phyloP scores from a whole-genome alignment of 1,140 invertebrate species.

The Micrasema longulum region DNA sequence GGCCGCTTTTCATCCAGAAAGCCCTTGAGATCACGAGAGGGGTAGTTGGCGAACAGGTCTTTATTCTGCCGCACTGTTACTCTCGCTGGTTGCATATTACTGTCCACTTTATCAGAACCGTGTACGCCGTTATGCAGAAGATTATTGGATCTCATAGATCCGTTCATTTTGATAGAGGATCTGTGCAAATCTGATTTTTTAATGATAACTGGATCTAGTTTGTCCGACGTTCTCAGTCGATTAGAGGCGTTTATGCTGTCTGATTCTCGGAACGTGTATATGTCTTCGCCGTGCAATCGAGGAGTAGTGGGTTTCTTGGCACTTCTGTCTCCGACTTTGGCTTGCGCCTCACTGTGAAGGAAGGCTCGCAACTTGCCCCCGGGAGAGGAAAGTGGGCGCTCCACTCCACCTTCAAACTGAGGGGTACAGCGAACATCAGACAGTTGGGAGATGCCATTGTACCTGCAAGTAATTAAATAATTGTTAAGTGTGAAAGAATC shows the following conservation, averaged over 20 bases:
- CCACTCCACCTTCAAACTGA: conserved; percentile 58
- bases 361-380: conserved; percentile 56
- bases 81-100: conserved; percentile 9
- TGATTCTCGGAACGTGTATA: conserved; percentile 49
- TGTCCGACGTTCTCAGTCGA: conserved; percentile 53
- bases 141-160: neutral
- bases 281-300: conserved; percentile 45
- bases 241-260: conserved; percentile 10
- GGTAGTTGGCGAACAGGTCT: conserved; percentile 40
- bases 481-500: too few relatives aligned
- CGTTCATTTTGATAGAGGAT: conserved; percentile 15
- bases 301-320: conserved; percentile 12
- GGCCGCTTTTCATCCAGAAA: conserved; percentile 32
- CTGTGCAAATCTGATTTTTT: conserved; percentile 55
- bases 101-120: conserved; percentile 7
- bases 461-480: conserved; percentile 58
- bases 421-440: conserved; percentile 57
- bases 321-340: neutral
- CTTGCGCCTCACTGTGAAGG: conserved; percentile 29
- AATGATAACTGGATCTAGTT: conserved; percentile 65
- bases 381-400: conserved; percentile 54
- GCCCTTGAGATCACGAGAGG: conserved; percentile 1
- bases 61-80: conserved; percentile 46
- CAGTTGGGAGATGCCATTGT: conserved; percentile 67
- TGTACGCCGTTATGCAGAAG: conserved; percentile 37